Base-by-base conservation (phyloP, 2,797 vertebrate species). In the Pyrrhura leucotis region DNA sequence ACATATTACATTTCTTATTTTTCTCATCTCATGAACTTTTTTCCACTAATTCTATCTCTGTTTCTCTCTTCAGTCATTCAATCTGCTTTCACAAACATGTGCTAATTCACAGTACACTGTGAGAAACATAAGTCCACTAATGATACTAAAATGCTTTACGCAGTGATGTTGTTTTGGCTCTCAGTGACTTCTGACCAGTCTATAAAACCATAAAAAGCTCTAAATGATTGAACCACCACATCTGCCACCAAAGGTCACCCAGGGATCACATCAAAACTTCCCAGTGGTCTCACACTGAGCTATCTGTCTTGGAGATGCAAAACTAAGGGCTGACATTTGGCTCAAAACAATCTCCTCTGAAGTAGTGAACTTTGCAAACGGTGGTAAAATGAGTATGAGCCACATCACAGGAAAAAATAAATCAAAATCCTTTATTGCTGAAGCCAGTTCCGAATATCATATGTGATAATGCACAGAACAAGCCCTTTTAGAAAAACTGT, bases 401-500 rank as follows among this genome's bases (percentile, higher is more conserved):
- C 45, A 72, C 51, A 94, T 77, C 54, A 89, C 1, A 6, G 4
- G 2, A 29, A 76, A 85, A 78, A 44, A 73, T 40, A 74, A 39
- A 73, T 47, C 21, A 50, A 87, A 90, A 82, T 65, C 47, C 77
- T 91, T 66, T 94, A 65, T 68, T 88, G 78, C 56, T 71, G 74
- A 83, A 95, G 88, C 73, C 61, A 74, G 42, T 93, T 93, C 59
- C 56, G 35, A 94, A 53, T 75, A 82, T 65, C 11, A 8, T 67
- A 79, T 47, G 54, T 12, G 29, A 90, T 40, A 93, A 94, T 7
- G 59, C 59, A 37, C 45, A 56, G 61, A 88, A 77, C 58, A 80
- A 95, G 51, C 40, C 91, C 90, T 90, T 81, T 90, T 83, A 78
- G 61, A 76, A 78, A 95, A 98, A 80, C 62, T 88, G 88, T 85